Evolutionary conservation across 1,140 invertebrate genomes (phyloP), one percentile per base, ranked within the genome.

Genomic region (Brachionus rubens): DNA sequence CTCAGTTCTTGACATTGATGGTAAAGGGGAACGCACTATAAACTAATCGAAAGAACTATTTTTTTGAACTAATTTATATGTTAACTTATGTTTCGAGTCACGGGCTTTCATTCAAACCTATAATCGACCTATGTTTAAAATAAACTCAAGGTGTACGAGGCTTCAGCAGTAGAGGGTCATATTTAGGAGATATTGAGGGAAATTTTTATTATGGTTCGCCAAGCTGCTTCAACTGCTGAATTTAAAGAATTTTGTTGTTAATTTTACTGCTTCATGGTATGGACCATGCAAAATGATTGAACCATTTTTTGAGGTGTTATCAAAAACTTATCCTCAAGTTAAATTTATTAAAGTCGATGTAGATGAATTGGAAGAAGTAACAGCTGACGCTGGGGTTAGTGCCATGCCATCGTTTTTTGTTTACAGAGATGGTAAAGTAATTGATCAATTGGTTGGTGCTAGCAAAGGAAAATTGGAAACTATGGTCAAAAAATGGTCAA

Each of bases 271-370:
- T 3, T 59, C 72, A 41, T 76, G 72, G 72, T 76, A 50, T 19
- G 72, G 72, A 30, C 72, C 72, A 19, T 76, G 72, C 24, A 76
- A 76, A 56, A 54, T 56, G 72, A 76, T 76, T 28, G 48, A 48
- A n/a, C 72, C 72, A 3, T 54, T 56, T 62, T 76, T 56, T 40
- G 72, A 76, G 6, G 48, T 59, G 26, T 47, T 76, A 33, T 54
- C 72, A n/a, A 76, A 76, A 59, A 41, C 36, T n/a, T 76, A 76
- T 28, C 5, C 72, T 1, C 6, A 1, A 12, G 1, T 76, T 26
- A 36, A 47, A 59, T 76, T 76, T 26, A 56, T 76, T 16, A 76
- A 76, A 47, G 72, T 76, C 6, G 72, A 76, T 48, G 72, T 76
- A 28, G 72, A 76, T 59, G 72, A 76, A 19, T 26, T 56, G 21